phyloP scores from a whole-genome alignment of 2,113 vertebrate genomes.

The Rhinoptilus africanus region DNA sequence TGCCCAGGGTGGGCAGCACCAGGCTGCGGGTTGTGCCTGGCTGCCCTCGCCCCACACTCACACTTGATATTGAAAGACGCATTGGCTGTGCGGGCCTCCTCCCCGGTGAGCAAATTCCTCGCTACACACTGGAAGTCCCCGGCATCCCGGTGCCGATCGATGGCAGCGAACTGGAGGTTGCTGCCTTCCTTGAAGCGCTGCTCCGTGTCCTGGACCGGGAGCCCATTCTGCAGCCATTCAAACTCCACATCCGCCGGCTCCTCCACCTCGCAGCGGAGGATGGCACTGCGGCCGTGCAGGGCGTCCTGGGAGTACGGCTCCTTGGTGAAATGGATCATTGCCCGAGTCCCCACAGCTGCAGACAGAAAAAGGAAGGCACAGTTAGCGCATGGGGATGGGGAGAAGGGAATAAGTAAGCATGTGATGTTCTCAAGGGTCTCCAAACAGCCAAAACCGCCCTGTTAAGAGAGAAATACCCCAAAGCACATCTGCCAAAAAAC shows the following conservation, averaged over 20 bases:
- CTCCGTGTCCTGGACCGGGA: slow-evolving; percentile 71
- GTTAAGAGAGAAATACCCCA: not conserved
- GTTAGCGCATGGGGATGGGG: not conserved
- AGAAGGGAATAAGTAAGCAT: not conserved
- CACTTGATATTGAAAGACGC: slow-evolving; percentile 98
- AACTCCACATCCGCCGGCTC: slow-evolving; percentile 69
- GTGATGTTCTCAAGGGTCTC: not conserved
- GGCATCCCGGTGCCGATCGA: slow-evolving; percentile 84
- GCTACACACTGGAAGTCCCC: slow-evolving; percentile 90
- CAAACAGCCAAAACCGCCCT: fast-evolving
- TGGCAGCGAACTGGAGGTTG: slow-evolving; percentile 89
- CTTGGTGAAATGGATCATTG: slow-evolving; percentile 85
- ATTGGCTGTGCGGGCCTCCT: slow-evolving; percentile 78
- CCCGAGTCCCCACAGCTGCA: slow-evolving; percentile 56
- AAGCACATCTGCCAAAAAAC: not conserved
- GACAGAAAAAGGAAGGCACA: not conserved
- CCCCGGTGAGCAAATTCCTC: slow-evolving; percentile 61
- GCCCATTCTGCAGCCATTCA: slow-evolving; percentile 83
- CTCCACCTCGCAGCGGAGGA: slow-evolving; percentile 92
- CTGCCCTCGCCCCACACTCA: slow-evolving; percentile 70
- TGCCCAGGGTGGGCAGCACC: not conserved
- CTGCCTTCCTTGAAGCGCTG: slow-evolving; percentile 88
- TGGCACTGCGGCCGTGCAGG: slow-evolving; percentile 90
- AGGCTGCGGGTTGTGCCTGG: fast-evolving
- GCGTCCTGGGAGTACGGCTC: slow-evolving; percentile 96